These are phyloP conservation scores for Bembecia ichneumoniformis DNA, from an alignment of 2,888 invertebrate species.

Conservation along the genomic window DNA sequence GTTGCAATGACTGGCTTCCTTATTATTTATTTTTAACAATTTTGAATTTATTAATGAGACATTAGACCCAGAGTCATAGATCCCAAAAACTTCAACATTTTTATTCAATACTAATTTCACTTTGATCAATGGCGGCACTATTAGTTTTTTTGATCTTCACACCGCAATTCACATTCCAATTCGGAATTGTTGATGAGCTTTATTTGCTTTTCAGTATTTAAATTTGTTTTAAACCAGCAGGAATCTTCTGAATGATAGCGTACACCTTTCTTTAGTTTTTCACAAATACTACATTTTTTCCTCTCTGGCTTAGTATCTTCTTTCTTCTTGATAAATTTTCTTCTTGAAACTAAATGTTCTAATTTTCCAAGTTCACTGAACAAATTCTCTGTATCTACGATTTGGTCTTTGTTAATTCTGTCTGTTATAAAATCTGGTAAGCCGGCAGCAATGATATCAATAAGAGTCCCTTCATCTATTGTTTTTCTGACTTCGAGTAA, in stretches of 20 bases:
- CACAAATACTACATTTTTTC: slow-evolving; percentile 4
- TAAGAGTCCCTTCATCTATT: not conserved
- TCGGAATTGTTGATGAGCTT: too few species aligned
- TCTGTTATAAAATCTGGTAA: not conserved
- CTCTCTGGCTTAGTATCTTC: not conserved
- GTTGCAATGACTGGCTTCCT: too few species aligned
- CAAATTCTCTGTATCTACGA: not conserved
- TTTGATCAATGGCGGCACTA: too few species aligned
- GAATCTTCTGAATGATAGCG: slow-evolving; percentile 5
- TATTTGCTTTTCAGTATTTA: too few species aligned
- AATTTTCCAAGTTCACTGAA: not conserved
- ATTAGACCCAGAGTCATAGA: too few species aligned
- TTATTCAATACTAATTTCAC: too few species aligned
- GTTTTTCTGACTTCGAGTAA: not conserved
- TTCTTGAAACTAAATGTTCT: not conserved
- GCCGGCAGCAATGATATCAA: slow-evolving; percentile 1
- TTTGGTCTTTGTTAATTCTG: not conserved
- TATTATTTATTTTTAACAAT: too few species aligned
- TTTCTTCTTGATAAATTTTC: not conserved
- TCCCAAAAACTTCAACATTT: too few species aligned
- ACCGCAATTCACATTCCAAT: too few species aligned
- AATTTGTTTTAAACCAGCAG: not conserved
- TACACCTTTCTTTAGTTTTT: slow-evolving; percentile 4
- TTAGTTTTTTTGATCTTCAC: too few species aligned
- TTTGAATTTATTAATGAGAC: too few species aligned